Percentiles rank a stretch among this genome's conserved stretches.
phyloP scores from a whole-genome alignment of 2,888 invertebrate species.

The Drosophila diplacantha region DNA sequence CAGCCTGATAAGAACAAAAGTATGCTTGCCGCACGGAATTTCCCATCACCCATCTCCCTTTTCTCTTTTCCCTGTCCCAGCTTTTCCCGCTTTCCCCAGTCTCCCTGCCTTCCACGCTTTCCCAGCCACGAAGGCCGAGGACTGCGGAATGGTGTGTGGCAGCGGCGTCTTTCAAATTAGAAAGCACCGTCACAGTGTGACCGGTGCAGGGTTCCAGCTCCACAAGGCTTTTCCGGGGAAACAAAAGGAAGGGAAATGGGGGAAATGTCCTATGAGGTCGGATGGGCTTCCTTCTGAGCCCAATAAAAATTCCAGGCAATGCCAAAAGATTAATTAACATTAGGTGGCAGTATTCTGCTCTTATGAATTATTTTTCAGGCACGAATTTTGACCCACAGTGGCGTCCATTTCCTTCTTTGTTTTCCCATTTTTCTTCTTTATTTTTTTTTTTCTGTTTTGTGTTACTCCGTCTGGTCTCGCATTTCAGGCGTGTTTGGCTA shows the following conservation, averaged over 20 bases:
- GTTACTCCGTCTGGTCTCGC: slow-evolving; percentile 21
- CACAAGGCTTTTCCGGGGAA: not conserved
- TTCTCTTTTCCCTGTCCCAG: not conserved
- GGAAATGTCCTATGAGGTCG: not conserved
- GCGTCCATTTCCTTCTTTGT: slow-evolving; percentile 8
- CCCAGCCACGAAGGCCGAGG: not conserved
- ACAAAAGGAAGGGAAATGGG: not conserved
- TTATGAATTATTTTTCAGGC: not conserved
- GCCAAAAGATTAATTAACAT: not conserved
- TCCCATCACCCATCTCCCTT: slow-evolving; percentile 42
- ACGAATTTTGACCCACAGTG: slow-evolving; percentile 12
- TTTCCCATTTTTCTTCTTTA: not conserved
- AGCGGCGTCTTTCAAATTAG: slow-evolving; percentile 25
- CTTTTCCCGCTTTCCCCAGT: not conserved
- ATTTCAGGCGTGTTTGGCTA: slow-evolving; percentile 40
- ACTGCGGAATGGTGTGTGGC: slow-evolving; percentile 1
- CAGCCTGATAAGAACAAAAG: slow-evolving; percentile 63
- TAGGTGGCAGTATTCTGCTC: not conserved
- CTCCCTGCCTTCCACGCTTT: not conserved
- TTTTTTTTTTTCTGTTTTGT: not conserved
- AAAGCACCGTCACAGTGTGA: slow-evolving; percentile 22
- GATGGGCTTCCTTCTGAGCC: not conserved
- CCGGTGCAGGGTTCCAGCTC: not conserved
- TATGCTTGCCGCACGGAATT: slow-evolving; percentile 57
- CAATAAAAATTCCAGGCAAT: not conserved